phyloP scores from a whole-genome alignment of 92 coral and sea anemone species.

The Phenganax subtilis region DNA sequence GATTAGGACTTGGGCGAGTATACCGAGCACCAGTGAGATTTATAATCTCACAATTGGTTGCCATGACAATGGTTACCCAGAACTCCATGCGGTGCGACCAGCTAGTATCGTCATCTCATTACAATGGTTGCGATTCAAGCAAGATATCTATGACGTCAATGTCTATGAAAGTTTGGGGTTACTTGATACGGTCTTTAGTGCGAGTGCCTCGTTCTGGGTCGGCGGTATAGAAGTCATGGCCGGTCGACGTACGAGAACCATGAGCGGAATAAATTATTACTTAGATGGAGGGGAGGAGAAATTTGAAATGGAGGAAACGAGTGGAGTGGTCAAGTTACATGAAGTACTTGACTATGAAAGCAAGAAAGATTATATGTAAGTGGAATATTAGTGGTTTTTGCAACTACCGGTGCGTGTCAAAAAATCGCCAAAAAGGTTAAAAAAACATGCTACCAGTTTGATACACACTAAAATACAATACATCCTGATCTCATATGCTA shows the following conservation, averaged over 20 bases:
- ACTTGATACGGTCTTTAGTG: background rate
- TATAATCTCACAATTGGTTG: constrained; percentile 31
- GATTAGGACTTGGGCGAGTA: background rate
- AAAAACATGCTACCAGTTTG: no score
- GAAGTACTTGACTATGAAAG: constrained; percentile 30
- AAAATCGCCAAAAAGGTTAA: background rate
- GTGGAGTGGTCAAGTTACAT: constrained; percentile 11
- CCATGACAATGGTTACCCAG: constrained; percentile 41
- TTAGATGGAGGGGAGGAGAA: constrained; percentile 7
- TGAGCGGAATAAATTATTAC: constrained; percentile 24
- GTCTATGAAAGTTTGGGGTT: constrained; percentile 1
- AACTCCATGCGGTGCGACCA: constrained; percentile 17
- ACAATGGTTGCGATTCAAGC: constrained; percentile 30
- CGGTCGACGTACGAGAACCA: constrained; percentile 2
- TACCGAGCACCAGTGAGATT: background rate
- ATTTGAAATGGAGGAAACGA: constrained; percentile 25
- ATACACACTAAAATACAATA: no score
- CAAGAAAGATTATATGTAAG: constrained; percentile 28
- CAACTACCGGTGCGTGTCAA: no score
- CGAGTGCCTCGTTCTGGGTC: constrained; percentile 27
- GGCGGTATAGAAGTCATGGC: constrained; percentile 32
- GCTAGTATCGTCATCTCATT: constrained; percentile 23
- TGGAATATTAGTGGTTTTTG: background rate
- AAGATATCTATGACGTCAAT: constrained; percentile 20
- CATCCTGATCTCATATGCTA: no score